Conservation (phyloP, 2,797 vertebrate species). For the Paguma larvata region DNA sequence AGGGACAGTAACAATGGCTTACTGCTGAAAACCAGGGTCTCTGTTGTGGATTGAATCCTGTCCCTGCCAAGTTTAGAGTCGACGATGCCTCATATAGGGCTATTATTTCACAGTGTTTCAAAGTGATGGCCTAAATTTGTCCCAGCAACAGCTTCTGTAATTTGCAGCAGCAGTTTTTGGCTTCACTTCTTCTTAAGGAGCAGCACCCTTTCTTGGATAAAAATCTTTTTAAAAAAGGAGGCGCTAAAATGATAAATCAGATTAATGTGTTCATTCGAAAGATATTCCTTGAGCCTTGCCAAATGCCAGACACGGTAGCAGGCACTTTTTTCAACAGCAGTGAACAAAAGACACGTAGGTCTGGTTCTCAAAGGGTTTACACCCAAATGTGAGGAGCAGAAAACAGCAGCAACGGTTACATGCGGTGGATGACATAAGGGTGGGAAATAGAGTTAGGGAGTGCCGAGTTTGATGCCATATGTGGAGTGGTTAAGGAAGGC, state of each 20-base stretch:
- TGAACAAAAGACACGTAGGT: background rate
- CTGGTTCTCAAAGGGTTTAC: background rate
- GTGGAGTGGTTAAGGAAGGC: background rate
- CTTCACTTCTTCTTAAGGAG: conserved; percentile 47
- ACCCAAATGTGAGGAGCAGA: background rate
- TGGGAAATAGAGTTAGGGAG: no score
- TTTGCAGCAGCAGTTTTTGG: conserved; percentile 24
- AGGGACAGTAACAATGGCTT: background rate
- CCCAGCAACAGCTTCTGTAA: conserved; percentile 51
- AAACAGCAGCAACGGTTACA: background rate
- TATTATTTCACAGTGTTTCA: conserved; percentile 71
- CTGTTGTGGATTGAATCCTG: background rate
- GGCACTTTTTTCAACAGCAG: background rate
- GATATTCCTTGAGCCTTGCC: background rate
- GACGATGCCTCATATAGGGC: conserved; percentile 62
- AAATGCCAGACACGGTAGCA: background rate
- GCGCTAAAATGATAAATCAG: background rate
- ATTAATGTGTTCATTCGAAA: conserved; percentile 28
- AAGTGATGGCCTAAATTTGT: conserved; percentile 41
- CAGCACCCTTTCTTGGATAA: background rate
- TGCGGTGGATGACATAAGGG: background rate
- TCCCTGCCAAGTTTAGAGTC: conserved; percentile 28
- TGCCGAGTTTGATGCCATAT: background rate
- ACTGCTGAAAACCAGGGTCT: background rate
- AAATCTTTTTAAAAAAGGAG: background rate